phyloP scores from a whole-genome alignment of 2,797 vertebrate species.

The Takifugu ocellatus region DNA sequence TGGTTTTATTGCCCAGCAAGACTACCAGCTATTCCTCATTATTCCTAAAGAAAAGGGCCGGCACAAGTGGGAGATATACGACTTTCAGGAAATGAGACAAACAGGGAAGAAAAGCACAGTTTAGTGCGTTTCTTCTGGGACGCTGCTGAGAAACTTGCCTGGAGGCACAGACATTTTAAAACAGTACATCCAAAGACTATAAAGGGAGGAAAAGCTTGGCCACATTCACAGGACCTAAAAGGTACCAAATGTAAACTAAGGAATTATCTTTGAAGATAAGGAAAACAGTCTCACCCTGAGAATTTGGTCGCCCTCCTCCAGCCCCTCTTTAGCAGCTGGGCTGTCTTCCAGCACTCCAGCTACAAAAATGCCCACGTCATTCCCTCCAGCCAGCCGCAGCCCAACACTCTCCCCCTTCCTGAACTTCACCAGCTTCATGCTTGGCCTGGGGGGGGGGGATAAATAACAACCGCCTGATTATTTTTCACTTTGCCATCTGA shows the following conservation, averaged over 20 bases:
- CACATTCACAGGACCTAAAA: conserved; percentile 34
- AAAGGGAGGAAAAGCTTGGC: conserved; percentile 35
- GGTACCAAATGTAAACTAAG: conserved; percentile 22
- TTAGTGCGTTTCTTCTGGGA: conserved; percentile 28
- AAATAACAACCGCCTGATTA: conserved; percentile 17
- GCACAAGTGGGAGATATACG: conserved; percentile 53
- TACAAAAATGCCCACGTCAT: conserved; percentile 98
- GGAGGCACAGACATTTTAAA: conserved; percentile 61
- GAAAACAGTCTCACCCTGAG: conserved; percentile 85
- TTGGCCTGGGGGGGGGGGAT: conserved; percentile 71
- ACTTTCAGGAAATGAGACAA: conserved; percentile 50
- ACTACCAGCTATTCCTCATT: conserved; percentile 42
- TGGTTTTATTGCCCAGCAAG: conserved; percentile 47
- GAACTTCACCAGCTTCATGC: conserved; percentile 99
- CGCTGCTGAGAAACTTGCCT: conserved; percentile 59
- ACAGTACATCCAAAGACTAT: conserved; percentile 37
- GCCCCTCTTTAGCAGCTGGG: conserved; percentile 96
- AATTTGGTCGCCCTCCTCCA: conserved; percentile 99
- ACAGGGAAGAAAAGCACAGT: conserved; percentile 53
- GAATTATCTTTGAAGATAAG: background rate
- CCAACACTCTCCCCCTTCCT: conserved; percentile 98
- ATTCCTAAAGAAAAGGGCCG: conserved; percentile 43
- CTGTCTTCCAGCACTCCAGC: conserved; percentile 97
- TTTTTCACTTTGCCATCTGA: conserved; percentile 14
- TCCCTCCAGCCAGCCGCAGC: conserved; percentile 93